Percentiles rank a stretch among this genome's conserved stretches.
Conservation (phyloP, 2,888 invertebrate species). For the Chromoteleia sp. region DNA sequence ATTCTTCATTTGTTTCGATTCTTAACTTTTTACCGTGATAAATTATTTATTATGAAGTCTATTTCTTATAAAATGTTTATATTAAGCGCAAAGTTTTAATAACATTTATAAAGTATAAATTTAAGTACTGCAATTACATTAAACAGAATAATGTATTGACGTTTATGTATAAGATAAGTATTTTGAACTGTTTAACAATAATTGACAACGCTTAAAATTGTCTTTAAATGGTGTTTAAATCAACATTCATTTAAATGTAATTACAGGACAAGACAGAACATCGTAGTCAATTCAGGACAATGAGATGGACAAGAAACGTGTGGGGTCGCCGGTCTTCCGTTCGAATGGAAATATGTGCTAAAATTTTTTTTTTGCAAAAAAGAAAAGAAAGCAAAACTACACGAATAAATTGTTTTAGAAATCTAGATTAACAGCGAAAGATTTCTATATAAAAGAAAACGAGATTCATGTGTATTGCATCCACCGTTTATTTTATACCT, state of each 20-base stretch:
- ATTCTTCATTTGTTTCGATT: not conserved
- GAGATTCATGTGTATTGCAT: constrained; percentile 52
- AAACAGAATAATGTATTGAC: constrained; percentile 34
- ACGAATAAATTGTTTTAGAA: constrained; percentile 47
- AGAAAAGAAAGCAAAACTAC: constrained; percentile 31
- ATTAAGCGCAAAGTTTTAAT: not conserved
- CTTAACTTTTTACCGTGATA: not conserved
- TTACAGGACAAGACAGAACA: constrained; percentile 66
- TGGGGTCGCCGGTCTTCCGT: constrained; percentile 59
- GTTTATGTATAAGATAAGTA: constrained; percentile 57
- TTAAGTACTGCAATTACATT: constrained; percentile 20
- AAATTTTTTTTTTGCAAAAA: constrained; percentile 30
- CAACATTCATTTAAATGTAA: constrained; percentile 61
- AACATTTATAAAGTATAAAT: not conserved
- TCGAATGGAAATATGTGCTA: constrained; percentile 55
- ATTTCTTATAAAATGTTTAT: not conserved
- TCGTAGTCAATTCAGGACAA: constrained; percentile 57
- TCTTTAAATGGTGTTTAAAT: constrained; percentile 35
- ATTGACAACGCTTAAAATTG: constrained; percentile 27
- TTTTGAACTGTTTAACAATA: constrained; percentile 24
- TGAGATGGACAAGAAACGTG: constrained; percentile 44
- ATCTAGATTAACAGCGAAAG: constrained; percentile 36
- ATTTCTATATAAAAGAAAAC: constrained; percentile 53
- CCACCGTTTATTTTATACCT: constrained; percentile 53
- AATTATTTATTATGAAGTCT: not conserved